Evolutionary conservation across 2,113 vertebrate genomes (phyloP).

Genomic region (Ptilonorhynchus violaceus): DNA sequence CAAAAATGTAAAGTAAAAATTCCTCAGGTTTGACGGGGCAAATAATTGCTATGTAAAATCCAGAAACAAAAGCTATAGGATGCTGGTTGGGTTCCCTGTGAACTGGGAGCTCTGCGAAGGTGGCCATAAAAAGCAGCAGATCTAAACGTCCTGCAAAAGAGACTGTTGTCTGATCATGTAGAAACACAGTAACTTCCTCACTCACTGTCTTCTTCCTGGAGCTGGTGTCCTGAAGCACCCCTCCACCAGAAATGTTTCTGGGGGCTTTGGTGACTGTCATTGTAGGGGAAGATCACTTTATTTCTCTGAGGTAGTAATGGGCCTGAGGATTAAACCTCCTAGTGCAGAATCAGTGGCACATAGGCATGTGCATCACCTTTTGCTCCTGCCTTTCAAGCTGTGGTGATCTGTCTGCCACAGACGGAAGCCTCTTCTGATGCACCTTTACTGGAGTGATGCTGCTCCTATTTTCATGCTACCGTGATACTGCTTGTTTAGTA

Average conservation of each 20-base stretch:
- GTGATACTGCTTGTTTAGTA: neutral
- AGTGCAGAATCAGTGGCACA: rapidly evolving
- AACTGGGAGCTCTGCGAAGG: neutral
- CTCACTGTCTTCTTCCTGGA: neutral
- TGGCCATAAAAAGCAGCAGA: neutral
- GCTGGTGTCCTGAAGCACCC: neutral
- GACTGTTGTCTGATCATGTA: neutral
- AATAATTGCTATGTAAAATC: neutral
- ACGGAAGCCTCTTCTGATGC: neutral
- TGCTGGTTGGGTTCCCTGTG: neutral
- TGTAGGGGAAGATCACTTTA: neutral
- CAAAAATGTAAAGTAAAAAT: neutral
- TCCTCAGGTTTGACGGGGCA: neutral
- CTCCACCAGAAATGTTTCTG: neutral
- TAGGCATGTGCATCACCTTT: neutral
- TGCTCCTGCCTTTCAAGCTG: rapidly evolving
- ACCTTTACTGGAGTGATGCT: neutral
- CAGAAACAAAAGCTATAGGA: neutral
- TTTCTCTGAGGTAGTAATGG: neutral
- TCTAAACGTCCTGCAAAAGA: neutral
- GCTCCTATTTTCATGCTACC: neutral
- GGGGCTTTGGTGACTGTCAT: neutral
- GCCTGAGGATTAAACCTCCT: neutral
- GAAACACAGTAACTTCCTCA: neutral
- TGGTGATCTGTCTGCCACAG: neutral